Percentiles rank a stretch among this genome's conserved stretches.
These are phyloP conservation scores for Serripes groenlandicus DNA, from an alignment of 2,888 invertebrate species.

Conservation along the genomic window DNA sequence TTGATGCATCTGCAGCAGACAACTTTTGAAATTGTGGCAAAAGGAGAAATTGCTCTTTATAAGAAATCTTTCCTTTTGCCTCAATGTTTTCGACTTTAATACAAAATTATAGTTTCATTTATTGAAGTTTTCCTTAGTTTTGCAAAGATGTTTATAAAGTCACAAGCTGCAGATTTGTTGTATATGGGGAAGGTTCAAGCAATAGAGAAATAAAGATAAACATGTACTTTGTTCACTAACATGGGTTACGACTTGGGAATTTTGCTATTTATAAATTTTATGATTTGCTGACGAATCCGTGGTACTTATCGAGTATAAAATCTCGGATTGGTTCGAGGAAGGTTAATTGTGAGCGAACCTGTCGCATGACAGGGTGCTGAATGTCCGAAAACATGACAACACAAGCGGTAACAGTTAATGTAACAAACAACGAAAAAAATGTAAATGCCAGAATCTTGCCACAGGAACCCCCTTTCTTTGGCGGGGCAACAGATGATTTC, in stretches of 20 bases:
- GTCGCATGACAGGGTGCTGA: constrained; percentile 75
- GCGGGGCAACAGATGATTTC: constrained; percentile 29
- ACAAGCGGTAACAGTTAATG: constrained; percentile 72
- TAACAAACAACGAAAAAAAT: constrained; percentile 73
- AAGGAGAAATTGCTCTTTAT: too few species aligned
- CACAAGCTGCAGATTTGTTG: too few species aligned
- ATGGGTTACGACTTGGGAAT: neutral
- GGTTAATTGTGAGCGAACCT: constrained; percentile 71
- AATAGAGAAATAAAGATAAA: neutral
- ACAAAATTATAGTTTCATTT: too few species aligned
- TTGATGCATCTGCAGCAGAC: too few species aligned
- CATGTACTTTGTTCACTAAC: constrained; percentile 13
- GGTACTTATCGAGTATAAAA: constrained; percentile 69
- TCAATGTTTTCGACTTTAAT: too few species aligned
- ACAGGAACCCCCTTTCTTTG: constrained; percentile 65
- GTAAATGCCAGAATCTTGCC: constrained; percentile 71
- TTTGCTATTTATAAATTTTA: neutral
- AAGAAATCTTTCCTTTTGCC: too few species aligned
- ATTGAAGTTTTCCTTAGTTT: too few species aligned
- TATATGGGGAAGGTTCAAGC: too few species aligned
- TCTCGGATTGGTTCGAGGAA: constrained; percentile 79
- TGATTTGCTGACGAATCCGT: constrained; percentile 42
- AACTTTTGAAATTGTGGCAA: too few species aligned
- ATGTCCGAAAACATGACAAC: constrained; percentile 78
- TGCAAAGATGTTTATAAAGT: too few species aligned